Evolutionary conservation across 1,140 invertebrate species (phyloP).

Genomic region (Lordiphosa mommai): DNA sequence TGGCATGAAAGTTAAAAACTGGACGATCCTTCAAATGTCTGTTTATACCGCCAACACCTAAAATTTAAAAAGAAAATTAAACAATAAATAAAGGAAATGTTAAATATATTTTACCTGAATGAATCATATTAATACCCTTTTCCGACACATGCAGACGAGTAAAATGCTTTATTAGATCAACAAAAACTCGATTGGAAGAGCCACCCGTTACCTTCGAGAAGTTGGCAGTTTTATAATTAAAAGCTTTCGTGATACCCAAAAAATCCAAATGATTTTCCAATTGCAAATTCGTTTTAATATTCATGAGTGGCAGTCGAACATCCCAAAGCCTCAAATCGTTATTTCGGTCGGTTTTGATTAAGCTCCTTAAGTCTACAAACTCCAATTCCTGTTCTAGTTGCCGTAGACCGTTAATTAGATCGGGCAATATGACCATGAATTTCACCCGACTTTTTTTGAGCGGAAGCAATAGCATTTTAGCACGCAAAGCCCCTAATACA

Average conservation of each 20-base stretch:
- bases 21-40: not conserved
- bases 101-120: not conserved
- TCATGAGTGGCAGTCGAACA: not conserved
- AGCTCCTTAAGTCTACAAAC: not conserved
- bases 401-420: not conserved
- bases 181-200: too few relatives aligned
- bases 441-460: not conserved
- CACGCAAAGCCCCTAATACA: not conserved
- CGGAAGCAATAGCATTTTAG: conserved; percentile 1
- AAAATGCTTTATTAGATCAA: not conserved
- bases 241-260: not conserved
- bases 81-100: too few relatives aligned
- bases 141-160: not conserved
- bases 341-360: not conserved
- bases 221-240: not conserved
- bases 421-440: conserved; percentile 6
- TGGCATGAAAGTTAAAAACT: not conserved
- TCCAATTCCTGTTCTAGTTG: not conserved
- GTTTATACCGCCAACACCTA: too few relatives aligned
- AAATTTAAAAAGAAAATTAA: too few relatives aligned
- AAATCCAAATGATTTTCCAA: not conserved
- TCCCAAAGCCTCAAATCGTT: not conserved
- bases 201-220: not conserved
- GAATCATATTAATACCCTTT: not conserved
- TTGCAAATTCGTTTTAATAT: not conserved